Base-by-base conservation (phyloP, 2,113 vertebrate species). In the Aegotheles bennettii region DNA sequence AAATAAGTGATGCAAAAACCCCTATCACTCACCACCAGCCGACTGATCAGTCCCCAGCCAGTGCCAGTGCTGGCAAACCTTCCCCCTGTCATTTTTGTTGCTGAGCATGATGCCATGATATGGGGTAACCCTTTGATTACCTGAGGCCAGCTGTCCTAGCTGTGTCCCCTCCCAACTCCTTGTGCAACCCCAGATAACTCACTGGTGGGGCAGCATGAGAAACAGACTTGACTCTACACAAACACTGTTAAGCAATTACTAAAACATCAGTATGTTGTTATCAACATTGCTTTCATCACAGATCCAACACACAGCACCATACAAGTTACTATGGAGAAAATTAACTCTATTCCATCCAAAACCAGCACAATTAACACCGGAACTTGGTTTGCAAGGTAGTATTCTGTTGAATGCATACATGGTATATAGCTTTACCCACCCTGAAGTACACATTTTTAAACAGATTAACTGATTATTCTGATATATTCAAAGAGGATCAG, bases 71-170 rank as follows among this genome's bases (percentile, higher is more conserved):
- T 43, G 18, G 10, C 26, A 82, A 88, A n/a, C 15, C 36, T 64
- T 29, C n/a, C 26, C 12, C 16, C 16, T 8, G 2, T 18, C 4
- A 2, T 21, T 71, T 54, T 50, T 73, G 18, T 1, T 40, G 43
- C 64, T 59, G 35, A 69, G 33, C 25, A 14, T 1, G 2, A 48
- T 0, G 3, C 8, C 2, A 1, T 24, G 54, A 18, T 16, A 16
- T 21, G 47, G 36, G 13, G 5, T 23, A 50, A 10, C 8, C 20
- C 13, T 57, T 15, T 20, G 14, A 25, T 40, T 33, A 68, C 19
- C 0, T 84, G 53, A 16, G 40, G 21, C 40, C 74, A 90, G 38
- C 21, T 24, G 6, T 43, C 36, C 43, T 13, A 7, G 38, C 29
- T 26, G 13, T 16, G 17, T 47, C 7, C 54, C 36, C 36, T 85